These are phyloP conservation scores for Scomberomorus guttatus DNA, from an alignment of 2,797 vertebrate genomes.

Conservation along the genomic window DNA sequence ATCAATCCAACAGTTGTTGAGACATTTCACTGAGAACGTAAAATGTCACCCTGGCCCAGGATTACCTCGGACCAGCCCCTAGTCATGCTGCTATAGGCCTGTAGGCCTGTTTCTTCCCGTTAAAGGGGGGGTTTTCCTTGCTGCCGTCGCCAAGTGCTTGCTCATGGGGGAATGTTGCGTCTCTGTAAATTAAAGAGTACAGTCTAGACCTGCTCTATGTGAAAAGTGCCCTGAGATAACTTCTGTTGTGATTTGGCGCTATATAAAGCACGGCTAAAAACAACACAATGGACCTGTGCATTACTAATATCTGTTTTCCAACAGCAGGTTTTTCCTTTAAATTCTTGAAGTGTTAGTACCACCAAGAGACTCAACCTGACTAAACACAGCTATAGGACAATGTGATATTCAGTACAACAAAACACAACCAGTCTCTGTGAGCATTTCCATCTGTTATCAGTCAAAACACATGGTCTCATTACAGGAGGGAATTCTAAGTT, in stretches of 20 bases:
- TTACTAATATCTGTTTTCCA: background rate
- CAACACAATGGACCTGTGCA: background rate
- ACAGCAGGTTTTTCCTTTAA: background rate
- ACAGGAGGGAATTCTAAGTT: constrained; percentile 33
- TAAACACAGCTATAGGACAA: background rate
- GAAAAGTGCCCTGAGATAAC: too few relatives aligned
- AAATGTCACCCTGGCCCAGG: too few relatives aligned
- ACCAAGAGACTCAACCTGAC: background rate
- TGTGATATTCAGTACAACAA: constrained; percentile 14
- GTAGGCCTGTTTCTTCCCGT: too few relatives aligned
- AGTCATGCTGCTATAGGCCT: too few relatives aligned
- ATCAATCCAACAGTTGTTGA: background rate
- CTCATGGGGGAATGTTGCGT: too few relatives aligned
- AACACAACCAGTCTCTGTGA: constrained; percentile 17
- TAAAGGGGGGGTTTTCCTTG: too few relatives aligned
- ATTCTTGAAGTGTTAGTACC: background rate
- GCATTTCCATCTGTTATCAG: constrained; percentile 56
- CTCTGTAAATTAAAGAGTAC: too few relatives aligned
- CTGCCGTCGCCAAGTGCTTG: too few relatives aligned
- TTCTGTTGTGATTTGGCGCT: too few relatives aligned
- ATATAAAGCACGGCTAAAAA: background rate
- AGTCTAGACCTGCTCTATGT: too few relatives aligned
- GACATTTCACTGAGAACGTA: background rate
- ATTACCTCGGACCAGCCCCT: too few relatives aligned
- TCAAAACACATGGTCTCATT: constrained; percentile 49